Conservation (phyloP, 2,888 invertebrate genomes). For the Polydrusus tereticollis region DNA sequence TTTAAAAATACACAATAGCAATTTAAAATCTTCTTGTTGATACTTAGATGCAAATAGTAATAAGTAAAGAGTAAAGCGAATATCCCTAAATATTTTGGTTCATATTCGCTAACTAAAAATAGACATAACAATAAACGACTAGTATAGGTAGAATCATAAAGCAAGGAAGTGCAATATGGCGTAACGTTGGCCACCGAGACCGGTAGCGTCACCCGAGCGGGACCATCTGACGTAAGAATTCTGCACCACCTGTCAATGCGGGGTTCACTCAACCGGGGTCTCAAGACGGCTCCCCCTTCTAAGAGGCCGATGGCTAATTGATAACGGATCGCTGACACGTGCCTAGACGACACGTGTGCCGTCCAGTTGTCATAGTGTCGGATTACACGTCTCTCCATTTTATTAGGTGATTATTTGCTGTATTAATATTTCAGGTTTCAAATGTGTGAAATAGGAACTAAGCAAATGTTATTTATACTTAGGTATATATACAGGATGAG, state of each 20-base stretch:
- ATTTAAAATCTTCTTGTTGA: too few relatives aligned
- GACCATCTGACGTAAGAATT: conserved; percentile 48
- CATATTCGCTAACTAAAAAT: too few relatives aligned
- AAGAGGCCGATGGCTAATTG: conserved; percentile 39
- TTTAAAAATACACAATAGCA: too few relatives aligned
- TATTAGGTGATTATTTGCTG: conserved; percentile 31
- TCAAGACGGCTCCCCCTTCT: conserved; percentile 34
- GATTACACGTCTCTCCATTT: conserved; percentile 25
- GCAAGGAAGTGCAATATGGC: conserved; percentile 43
- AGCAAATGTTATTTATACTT: too few relatives aligned
- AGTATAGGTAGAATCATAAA: background rate
- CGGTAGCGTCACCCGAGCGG: conserved; percentile 20
- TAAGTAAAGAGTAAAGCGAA: too few relatives aligned
- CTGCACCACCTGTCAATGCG: conserved; percentile 46
- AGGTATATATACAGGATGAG: too few relatives aligned
- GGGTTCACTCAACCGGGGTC: conserved; percentile 36
- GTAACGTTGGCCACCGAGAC: conserved; percentile 29
- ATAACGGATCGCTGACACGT: conserved; percentile 42
- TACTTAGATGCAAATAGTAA: too few relatives aligned
- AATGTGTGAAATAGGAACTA: background rate
- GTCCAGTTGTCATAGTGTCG: conserved; percentile 38
- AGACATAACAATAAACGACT: background rate
- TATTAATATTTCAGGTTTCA: background rate
- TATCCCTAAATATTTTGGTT: too few relatives aligned
- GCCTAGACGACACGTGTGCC: conserved; percentile 38